Evolutionary conservation across 2,888 invertebrate genomes (phyloP), one percentile per base, ranked within the genome.

Genomic region (Spilosoma lubricipeda): DNA sequence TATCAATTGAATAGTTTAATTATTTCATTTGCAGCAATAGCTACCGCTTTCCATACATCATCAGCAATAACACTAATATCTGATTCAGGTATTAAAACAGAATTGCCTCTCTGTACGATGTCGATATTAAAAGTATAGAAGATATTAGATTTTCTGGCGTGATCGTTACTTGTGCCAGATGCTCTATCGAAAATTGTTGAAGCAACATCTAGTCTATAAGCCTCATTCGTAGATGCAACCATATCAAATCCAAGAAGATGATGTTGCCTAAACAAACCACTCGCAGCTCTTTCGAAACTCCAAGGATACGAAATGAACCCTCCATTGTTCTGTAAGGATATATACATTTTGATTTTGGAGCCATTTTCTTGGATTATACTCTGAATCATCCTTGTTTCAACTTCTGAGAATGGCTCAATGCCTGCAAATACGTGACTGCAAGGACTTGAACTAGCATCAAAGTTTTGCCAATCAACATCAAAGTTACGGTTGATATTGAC

Each of bases 401-500:
- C 93, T 90, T 98, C 97, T 0, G 98, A 97, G 88, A 97, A 97
- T 0, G 97, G 88, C 20, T 86, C 85, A 0, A 91, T 87, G 0
- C 98, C 98, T 23, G 96, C 96, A 88, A 95, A 98, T 0, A 96
- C 95, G 4, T 97, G 96, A 15, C 94, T 92, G 88, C 98, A 98
- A 11, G 96, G 96, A 72, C 96, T 94, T 2, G 89, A 90, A 74
- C 96, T 96, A 7, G 96, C 95, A 70, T 96, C 97, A 71, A 91
- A 96, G 90, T 92, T 93, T 90, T 95, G 96, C 98, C 98, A 98
- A 77, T 97, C 96, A 76, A 96, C 96, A 71, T 96, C 97, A 82
- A 97, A 98, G 89, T 98, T 98, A 5, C 98, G 93, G 88, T 98
- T 98, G 5, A 97, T 96, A 90, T 98, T 98, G 0, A 96, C 97